Evolutionary conservation across 1,140 invertebrate genomes (phyloP), one percentile per base, ranked within the genome.

Genomic region (Hesperophylax magnus): DNA sequence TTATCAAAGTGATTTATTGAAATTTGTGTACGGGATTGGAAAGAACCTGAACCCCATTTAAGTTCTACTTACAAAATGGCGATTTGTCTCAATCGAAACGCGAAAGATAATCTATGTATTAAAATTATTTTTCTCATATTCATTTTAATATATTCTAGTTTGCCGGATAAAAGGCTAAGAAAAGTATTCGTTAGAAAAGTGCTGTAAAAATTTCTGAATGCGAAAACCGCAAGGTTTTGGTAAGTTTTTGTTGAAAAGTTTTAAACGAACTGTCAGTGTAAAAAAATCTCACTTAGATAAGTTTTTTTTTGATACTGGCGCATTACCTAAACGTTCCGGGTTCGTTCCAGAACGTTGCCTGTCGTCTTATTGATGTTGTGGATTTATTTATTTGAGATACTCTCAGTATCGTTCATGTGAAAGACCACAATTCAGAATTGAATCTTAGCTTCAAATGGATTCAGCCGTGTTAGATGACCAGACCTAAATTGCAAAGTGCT

Each of bases 221-320:
- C 11, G 24, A 67, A 67, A 67, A 67, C 63, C 22, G n/a, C 63
- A n/a, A 31, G 63, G 27, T 27, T 67, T 65, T 31, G 14, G 20
- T 65, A 22, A 27, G 31, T 27, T 22, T 24, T 65, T 34, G 9
- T 27, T 8, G 17, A 11, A 67, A 67, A 67, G 63, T 67, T 67
- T 67, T 67, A 67, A 67, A 31, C 63, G 63, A 67, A 67, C 63
- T 67, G 63, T 67, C 63, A 67, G 11, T 15, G 31, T 27, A n/a
- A 67, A 67, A 67, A 24, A 61, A 24, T 20, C 58, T 61, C 24
- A 61, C 14, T 1, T 20, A 61, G 24, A 24, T 61, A 61, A 20
- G 11, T 18, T 2, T 61, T 56, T 56, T n/a, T 61, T 14, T 14
- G 18, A 61, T 8, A 20, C 18, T 61, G 58, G 58, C 24, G 24